Evolutionary conservation across 2,113 vertebrate species (phyloP).

Genomic region (Tylochromis polylepis): DNA sequence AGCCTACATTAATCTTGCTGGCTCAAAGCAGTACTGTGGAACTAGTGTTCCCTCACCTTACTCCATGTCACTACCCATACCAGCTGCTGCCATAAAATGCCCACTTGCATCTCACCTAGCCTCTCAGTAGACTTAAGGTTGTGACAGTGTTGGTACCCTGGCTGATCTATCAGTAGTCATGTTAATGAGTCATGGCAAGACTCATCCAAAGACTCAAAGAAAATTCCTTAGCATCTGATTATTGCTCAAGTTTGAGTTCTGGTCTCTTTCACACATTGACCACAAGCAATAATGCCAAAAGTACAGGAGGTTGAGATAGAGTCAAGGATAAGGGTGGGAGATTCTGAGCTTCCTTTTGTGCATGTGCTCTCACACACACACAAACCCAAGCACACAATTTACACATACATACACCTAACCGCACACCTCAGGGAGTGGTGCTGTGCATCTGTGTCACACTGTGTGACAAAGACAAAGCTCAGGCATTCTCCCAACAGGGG

Average conservation of each 20-base stretch:
- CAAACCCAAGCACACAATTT: slow-evolving; percentile 5
- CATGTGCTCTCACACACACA: neutral
- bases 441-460: slow-evolving; percentile 55
- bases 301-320: slow-evolving; percentile 6
- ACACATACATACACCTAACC: slow-evolving; percentile 27
- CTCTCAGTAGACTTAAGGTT: slow-evolving; percentile 14
- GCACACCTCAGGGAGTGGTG: slow-evolving; percentile 48
- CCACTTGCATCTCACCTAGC: slow-evolving; percentile 25
- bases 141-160: neutral
- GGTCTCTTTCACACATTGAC: neutral
- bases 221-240: neutral
- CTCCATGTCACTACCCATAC: slow-evolving; percentile 50
- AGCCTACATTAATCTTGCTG: slow-evolving; percentile 78
- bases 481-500: slow-evolving; percentile 60
- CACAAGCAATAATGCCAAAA: neutral
- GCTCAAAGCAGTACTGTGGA: slow-evolving; percentile 63
- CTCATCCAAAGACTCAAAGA: neutral
- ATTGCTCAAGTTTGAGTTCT: slow-evolving; percentile 17
- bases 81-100: slow-evolving; percentile 51
- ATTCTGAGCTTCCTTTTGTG: neutral
- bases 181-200: neutral
- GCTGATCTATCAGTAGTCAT: slow-evolving; percentile 33
- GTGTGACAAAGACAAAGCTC: slow-evolving; percentile 67
- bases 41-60: slow-evolving; percentile 52
- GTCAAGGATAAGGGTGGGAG: neutral